Evolutionary conservation across 1,140 invertebrate genomes (phyloP).

Genomic region (Aporrectodea caliginosa): DNA sequence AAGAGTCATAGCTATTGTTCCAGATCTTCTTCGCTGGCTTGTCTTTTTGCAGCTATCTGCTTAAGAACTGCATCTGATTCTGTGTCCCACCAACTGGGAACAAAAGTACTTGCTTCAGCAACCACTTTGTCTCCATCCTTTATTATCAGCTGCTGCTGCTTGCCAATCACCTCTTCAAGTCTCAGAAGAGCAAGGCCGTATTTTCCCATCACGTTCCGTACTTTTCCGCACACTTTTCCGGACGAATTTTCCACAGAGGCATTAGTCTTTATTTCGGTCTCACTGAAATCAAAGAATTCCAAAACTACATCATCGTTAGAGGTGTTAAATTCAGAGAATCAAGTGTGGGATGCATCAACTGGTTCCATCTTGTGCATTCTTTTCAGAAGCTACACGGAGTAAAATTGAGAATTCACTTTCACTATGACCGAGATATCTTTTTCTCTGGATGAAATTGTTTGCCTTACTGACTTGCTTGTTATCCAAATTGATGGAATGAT

Average conservation of each 20-base stretch:
- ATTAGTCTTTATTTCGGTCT: not conserved
- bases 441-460: no score
- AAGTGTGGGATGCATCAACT: no score
- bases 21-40: no score
- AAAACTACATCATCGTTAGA: no score
- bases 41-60: constrained; percentile 3
- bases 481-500: no score
- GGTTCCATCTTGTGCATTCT: no score
- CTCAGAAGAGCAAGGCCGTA: constrained; percentile 29
- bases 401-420: no score
- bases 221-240: constrained; percentile 26
- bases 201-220: not conserved
- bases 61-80: constrained; percentile 14
- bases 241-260: constrained; percentile 11
- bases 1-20: no score
- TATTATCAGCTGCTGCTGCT: constrained; percentile 10
- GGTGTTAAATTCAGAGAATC: no score
- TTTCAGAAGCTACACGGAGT: no score
- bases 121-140: constrained; percentile 16
- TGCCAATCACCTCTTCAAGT: constrained; percentile 4
- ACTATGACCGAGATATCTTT: no score
- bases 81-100: constrained; percentile 29
- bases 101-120: constrained; percentile 5
- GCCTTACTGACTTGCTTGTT: no score
- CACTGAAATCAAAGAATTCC: constrained; percentile 19